phyloP scores from a whole-genome alignment of 2,113 vertebrate genomes.

The Lophura nycthemera region DNA sequence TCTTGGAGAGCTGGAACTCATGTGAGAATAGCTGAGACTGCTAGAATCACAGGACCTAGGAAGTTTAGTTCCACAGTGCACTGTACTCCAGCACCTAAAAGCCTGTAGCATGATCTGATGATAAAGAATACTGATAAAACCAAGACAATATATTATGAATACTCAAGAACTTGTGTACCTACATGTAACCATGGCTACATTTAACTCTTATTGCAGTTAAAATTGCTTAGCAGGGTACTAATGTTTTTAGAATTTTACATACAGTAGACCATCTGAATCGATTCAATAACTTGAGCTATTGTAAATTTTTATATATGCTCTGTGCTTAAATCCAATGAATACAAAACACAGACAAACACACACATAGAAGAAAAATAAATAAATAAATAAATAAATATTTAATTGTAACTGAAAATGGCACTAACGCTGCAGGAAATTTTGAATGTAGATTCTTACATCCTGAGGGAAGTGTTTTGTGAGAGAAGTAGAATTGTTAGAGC shows the following conservation, averaged over 20 bases:
- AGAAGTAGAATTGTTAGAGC: background rate
- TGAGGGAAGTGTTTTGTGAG: background rate
- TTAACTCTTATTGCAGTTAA: background rate
- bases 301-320: background rate
- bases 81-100: no score
- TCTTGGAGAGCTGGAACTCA: no score
- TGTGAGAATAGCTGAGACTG: no score
- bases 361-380: no score
- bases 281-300: fast-evolving
- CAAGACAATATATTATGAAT: background rate
- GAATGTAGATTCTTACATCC: background rate
- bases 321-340: background rate
- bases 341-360: background rate
- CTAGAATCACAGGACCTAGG: no score
- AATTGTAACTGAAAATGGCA: background rate
- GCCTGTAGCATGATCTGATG: no score
- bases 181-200: background rate
- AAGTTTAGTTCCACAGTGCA: no score
- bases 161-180: background rate
- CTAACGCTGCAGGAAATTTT: background rate
- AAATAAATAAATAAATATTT: no score
- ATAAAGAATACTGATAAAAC: no score
- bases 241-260: background rate
- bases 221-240: background rate
- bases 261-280: background rate